A percentile compares a stretch with the other conserved stretches of the same genome.
Evolutionary conservation across 92 coral and sea anemone species (phyloP).

Genomic region (Scolanthus callimorphus): DNA sequence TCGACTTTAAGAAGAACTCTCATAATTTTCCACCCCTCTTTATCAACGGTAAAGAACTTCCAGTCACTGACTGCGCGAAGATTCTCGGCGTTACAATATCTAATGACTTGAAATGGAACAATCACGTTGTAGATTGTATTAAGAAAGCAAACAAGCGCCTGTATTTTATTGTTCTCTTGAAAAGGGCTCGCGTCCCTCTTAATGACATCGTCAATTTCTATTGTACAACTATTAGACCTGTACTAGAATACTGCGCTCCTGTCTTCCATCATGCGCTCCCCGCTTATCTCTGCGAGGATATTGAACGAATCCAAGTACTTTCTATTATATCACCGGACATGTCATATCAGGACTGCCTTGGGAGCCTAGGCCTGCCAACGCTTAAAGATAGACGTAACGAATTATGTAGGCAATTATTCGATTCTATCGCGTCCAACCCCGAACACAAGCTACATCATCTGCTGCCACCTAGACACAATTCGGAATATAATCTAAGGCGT

Average conservation of each 20-base stretch:
- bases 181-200: slow-evolving; percentile 11
- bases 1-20: slow-evolving; percentile 10
- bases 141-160: no score
- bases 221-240: slow-evolving; percentile 17
- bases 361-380: not conserved
- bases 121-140: slow-evolving; percentile 7
- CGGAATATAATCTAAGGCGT: no score
- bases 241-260: slow-evolving; percentile 26
- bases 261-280: slow-evolving; percentile 30
- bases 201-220: slow-evolving; percentile 16
- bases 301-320: slow-evolving; percentile 13
- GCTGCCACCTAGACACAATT: no score
- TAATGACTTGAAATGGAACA: slow-evolving; percentile 15
- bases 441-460: slow-evolving; percentile 20
- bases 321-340: not conserved
- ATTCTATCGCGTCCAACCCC: slow-evolving; percentile 8
- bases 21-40: no score
- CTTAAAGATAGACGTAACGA: slow-evolving; percentile 10
- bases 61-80: slow-evolving; percentile 15
- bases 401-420: slow-evolving; percentile 12
- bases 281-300: slow-evolving; percentile 3
- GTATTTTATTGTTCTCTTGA: slow-evolving; percentile 15
- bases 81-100: slow-evolving; percentile 21
- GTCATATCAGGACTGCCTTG: slow-evolving; percentile 12
- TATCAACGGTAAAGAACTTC: no score